These are phyloP conservation scores for Leptinotarsa tumamoca DNA, from an alignment of 2,888 invertebrate genomes.

Conservation along the genomic window DNA sequence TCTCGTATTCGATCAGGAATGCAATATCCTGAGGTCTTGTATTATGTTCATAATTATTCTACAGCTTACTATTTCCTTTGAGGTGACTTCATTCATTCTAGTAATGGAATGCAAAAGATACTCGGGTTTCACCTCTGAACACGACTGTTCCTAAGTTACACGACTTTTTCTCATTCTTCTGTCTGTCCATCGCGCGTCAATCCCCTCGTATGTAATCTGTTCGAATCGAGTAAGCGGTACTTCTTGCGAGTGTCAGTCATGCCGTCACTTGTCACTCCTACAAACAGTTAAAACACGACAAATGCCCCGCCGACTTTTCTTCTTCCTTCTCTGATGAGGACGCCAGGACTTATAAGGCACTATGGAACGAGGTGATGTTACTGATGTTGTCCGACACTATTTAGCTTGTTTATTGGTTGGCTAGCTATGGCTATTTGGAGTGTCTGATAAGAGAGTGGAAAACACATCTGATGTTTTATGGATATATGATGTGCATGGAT, in stretches of 20 bases:
- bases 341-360: slow-evolving; percentile 44
- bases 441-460: slow-evolving; percentile 12
- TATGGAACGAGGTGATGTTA: slow-evolving; percentile 37
- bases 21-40: not conserved
- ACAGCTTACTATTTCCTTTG: not conserved
- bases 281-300: slow-evolving; percentile 47
- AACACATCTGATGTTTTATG: not conserved
- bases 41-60: not conserved
- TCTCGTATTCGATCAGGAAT: no score
- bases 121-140: slow-evolving; percentile 2
- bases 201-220: slow-evolving; percentile 56
- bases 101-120: not conserved
- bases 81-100: not conserved
- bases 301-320: slow-evolving; percentile 45
- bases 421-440: slow-evolving; percentile 23
- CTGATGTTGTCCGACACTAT: slow-evolving; percentile 34
- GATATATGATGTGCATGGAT: no score
- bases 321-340: slow-evolving; percentile 42
- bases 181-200: slow-evolving; percentile 54
- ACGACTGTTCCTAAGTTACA: slow-evolving; percentile 34
- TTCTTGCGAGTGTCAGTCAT: slow-evolving; percentile 53
- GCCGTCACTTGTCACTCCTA: slow-evolving; percentile 54
- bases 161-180: slow-evolving; percentile 37
- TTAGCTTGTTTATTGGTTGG: slow-evolving; percentile 34
- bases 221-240: slow-evolving; percentile 50